These are phyloP conservation scores for Halictus quadricinctus DNA, from an alignment of 2,888 invertebrate species.

Conservation along the genomic window DNA sequence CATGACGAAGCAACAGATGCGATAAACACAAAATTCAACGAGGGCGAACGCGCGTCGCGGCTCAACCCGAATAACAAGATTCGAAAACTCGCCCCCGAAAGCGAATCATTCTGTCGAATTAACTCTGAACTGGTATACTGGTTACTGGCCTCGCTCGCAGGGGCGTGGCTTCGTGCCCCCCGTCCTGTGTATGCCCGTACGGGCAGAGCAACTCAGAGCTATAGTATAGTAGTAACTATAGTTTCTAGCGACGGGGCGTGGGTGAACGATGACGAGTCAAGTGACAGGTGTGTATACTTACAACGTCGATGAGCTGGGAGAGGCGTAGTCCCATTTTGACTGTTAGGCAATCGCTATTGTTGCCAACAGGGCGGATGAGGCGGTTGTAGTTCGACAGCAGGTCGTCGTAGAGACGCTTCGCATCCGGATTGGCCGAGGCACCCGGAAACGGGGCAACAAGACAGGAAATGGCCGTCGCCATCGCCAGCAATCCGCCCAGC, in stretches of 20 bases:
- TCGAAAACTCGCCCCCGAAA: neutral
- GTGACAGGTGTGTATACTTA: conserved; percentile 84
- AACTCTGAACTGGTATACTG: neutral
- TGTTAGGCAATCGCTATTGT: conserved; percentile 96
- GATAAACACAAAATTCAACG: neutral
- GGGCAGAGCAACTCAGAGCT: too few species aligned
- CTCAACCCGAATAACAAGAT: neutral
- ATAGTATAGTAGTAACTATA: neutral
- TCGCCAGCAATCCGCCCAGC: conserved; percentile 86
- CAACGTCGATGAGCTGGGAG: conserved; percentile 96
- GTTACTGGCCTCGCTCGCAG: too few species aligned
- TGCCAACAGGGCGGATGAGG: conserved; percentile 96
- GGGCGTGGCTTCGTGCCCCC: too few species aligned
- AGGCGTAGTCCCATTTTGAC: conserved; percentile 96
- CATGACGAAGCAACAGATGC: neutral
- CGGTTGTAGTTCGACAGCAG: conserved; percentile 97
- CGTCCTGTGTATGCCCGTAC: too few species aligned
- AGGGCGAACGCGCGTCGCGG: neutral
- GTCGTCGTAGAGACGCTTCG: conserved; percentile 97
- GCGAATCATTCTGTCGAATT: neutral
- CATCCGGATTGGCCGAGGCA: conserved; percentile 94
- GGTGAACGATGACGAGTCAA: conserved; percentile 55
- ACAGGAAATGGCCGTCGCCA: conserved; percentile 87
- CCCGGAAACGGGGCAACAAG: conserved; percentile 79
- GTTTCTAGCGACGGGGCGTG: neutral